Conservation (phyloP, 2,797 vertebrate genomes). For the Micropoecilia bifurca region DNA sequence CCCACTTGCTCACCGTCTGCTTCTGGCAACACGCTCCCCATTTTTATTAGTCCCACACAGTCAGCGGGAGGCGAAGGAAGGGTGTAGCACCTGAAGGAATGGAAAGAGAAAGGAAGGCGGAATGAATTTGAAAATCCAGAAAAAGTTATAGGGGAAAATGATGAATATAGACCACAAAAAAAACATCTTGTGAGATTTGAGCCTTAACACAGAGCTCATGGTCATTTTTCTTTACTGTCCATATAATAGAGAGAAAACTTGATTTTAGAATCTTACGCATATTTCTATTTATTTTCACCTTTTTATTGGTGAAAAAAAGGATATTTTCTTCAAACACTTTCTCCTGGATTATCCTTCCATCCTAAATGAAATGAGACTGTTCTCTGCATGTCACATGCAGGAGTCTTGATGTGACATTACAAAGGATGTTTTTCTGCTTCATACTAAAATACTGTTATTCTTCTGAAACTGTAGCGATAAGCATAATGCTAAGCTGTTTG, state of each 20-base stretch:
- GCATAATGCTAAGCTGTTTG: neutral
- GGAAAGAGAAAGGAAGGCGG: neutral
- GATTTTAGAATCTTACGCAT: neutral
- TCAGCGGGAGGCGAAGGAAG: constrained; percentile 40
- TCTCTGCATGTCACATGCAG: neutral
- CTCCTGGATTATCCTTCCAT: neutral
- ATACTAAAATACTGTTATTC: neutral
- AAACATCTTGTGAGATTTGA: constrained; percentile 1
- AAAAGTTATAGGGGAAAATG: constrained; percentile 11
- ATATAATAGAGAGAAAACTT: neutral
- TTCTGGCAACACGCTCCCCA: constrained; percentile 62
- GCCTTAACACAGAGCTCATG: constrained; percentile 23
- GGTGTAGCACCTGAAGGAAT: constrained; percentile 23
- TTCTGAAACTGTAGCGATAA: neutral
- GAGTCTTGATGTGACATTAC: neutral
- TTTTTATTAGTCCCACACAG: constrained; percentile 66
- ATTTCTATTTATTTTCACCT: neutral
- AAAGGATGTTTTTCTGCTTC: neutral
- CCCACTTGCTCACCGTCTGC: constrained; percentile 65
- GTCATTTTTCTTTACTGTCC: constrained; percentile 12
- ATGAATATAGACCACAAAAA: neutral
- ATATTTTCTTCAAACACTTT: neutral
- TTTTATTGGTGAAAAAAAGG: neutral
- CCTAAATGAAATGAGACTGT: neutral
- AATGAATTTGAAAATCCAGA: constrained; percentile 19